A percentile compares a stretch with the other conserved stretches of the same genome.
phyloP scores from a whole-genome alignment of 2,888 invertebrate genomes.

The Mesorhabditis spiculigera region DNA sequence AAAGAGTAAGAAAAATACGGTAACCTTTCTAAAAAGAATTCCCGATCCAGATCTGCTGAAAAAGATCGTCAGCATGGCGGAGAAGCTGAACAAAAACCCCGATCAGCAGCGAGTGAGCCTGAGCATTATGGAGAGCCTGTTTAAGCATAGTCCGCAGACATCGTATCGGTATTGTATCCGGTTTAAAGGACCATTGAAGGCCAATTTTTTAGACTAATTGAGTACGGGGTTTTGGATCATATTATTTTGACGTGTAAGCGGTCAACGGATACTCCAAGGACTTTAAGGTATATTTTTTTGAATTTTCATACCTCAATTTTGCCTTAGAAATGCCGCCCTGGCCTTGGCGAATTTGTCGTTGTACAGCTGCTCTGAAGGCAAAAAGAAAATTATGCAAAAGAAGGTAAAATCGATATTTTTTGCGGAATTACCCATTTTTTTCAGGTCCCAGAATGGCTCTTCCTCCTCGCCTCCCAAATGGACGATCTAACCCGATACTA shows the following conservation, averaged over 20 bases:
- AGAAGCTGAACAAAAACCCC: constrained; percentile 46
- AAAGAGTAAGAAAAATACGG: constrained; percentile 29
- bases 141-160: constrained; percentile 50
- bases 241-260: constrained; percentile 53
- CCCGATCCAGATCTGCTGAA: constrained; percentile 24
- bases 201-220: constrained; percentile 41
- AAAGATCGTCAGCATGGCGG: constrained; percentile 47
- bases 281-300: constrained; percentile 16
- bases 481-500: constrained; percentile 98
- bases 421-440: constrained; percentile 9
- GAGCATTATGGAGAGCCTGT: constrained; percentile 52
- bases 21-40: too few species aligned
- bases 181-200: constrained; percentile 7
- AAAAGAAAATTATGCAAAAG: constrained; percentile 61
- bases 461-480: constrained; percentile 78
- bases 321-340: constrained; percentile 82
- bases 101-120: constrained; percentile 56
- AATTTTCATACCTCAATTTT: background rate
- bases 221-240: constrained; percentile 53
- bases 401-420: constrained; percentile 49
- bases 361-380: constrained; percentile 69
- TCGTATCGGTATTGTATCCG: constrained; percentile 32
- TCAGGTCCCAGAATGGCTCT: constrained; percentile 74
- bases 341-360: constrained; percentile 92
- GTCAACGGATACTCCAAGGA: constrained; percentile 45